Evolutionary conservation across 2,888 invertebrate genomes (phyloP).

Genomic region (Mythimna loreyi): DNA sequence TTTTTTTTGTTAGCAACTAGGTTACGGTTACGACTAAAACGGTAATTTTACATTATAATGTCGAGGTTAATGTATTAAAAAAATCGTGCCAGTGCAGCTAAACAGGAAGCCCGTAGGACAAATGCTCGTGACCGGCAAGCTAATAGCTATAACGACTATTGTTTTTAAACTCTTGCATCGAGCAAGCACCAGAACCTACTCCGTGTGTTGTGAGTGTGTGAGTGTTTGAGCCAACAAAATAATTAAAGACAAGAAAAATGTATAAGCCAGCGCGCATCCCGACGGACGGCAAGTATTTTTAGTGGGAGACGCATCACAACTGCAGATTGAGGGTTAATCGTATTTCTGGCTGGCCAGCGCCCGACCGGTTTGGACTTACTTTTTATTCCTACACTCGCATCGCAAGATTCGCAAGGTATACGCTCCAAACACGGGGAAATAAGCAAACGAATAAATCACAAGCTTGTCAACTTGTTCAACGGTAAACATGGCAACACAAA

Average conservation of each 20-base stretch:
- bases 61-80: conserved; percentile 75
- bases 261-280: conserved; percentile 50
- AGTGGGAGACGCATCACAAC: conserved; percentile 75
- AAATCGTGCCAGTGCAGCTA: conserved; percentile 72
- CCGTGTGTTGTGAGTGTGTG: conserved; percentile 57
- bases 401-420: conserved; percentile 75
- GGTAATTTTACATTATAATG: conserved; percentile 62
- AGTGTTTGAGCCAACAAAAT: no score
- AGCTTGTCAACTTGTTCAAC: conserved; percentile 61
- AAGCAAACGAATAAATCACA: conserved; percentile 72
- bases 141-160: conserved; percentile 74
- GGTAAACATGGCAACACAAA: conserved; percentile 49
- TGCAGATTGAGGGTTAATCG: conserved; percentile 83
- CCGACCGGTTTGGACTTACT: conserved; percentile 83
- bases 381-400: conserved; percentile 71
- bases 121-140: conserved; percentile 75
- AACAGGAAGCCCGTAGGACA: conserved; percentile 83
- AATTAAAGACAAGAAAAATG: conserved; percentile 59
- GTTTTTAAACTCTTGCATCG: conserved; percentile 67
- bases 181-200: conserved; percentile 54
- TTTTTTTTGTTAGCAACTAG: conserved; percentile 6
- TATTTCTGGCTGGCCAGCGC: conserved; percentile 85
- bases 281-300: conserved; percentile 74
- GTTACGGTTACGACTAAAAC: conserved; percentile 29
- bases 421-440: conserved; percentile 71